Evolutionary conservation across 2,888 invertebrate species (phyloP).

Genomic region (Acleris cristana): DNA sequence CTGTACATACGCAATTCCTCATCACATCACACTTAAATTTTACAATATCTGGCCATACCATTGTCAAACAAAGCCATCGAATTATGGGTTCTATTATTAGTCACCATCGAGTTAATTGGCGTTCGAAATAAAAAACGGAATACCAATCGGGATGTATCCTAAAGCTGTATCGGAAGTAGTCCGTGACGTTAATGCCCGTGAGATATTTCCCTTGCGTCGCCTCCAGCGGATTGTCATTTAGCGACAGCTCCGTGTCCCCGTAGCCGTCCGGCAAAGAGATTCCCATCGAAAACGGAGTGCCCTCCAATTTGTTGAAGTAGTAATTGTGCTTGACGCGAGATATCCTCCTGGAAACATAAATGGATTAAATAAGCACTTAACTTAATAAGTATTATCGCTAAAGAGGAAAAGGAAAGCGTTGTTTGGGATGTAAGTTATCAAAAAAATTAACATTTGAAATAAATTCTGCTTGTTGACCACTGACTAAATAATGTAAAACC

Average conservation of each 20-base stretch:
- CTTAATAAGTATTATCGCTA: background rate
- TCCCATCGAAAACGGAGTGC: constrained; percentile 94
- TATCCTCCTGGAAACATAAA: constrained; percentile 82
- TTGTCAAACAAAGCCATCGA: too few relatives aligned
- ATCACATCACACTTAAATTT: too few relatives aligned
- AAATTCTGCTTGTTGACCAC: too few relatives aligned
- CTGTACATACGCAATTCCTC: too few relatives aligned
- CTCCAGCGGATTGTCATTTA: constrained; percentile 90
- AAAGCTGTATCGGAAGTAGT: constrained; percentile 90
- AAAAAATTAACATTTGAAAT: too few relatives aligned
- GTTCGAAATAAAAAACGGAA: too few relatives aligned
- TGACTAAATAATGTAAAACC: too few relatives aligned
- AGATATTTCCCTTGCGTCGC: constrained; percentile 86
- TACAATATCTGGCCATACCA: too few relatives aligned
- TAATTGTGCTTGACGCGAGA: constrained; percentile 92
- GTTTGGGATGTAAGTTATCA: too few relatives aligned
- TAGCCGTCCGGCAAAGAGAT: constrained; percentile 92
- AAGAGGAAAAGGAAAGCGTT: background rate
- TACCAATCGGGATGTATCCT: constrained; percentile 94
- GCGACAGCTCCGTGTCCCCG: constrained; percentile 89
- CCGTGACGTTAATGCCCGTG: constrained; percentile 87
- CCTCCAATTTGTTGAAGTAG: constrained; percentile 91
- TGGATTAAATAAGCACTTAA: background rate
- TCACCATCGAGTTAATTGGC: too few relatives aligned
- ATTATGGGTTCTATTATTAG: too few relatives aligned